phyloP scores from a whole-genome alignment of 2,113 vertebrate species.

The Syrrhaptes paradoxus region DNA sequence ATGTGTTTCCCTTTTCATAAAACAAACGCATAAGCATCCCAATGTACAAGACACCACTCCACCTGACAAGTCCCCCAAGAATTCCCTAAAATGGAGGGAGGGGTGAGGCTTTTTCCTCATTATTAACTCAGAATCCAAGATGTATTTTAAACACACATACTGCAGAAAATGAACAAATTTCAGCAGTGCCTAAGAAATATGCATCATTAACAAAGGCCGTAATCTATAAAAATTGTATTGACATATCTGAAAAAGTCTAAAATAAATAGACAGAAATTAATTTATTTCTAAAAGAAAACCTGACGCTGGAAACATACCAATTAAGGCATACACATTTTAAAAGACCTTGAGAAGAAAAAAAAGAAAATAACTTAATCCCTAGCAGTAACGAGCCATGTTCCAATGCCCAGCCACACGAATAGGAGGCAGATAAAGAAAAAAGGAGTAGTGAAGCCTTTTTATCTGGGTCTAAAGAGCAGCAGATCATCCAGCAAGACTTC shows the following conservation, averaged over 20 bases:
- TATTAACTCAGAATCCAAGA: not conserved
- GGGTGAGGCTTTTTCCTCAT: accelerated
- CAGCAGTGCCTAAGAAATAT: not conserved
- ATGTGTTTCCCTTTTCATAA: not conserved
- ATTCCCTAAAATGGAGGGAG: not conserved
- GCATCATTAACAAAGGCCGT: not conserved
- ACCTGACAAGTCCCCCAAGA: not conserved
- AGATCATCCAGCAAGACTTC: not conserved
- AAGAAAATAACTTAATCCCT: not conserved
- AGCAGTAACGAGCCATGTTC: not conserved
- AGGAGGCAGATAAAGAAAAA: not conserved
- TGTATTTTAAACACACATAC: not conserved
- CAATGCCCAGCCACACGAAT: not conserved
- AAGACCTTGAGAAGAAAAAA: not conserved
- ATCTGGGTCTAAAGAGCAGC: not conserved
- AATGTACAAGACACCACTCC: not conserved
- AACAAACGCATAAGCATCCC: not conserved
- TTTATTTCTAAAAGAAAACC: not conserved
- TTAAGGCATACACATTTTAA: not conserved
- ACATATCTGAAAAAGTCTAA: not conserved
- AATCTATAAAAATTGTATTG: not conserved
- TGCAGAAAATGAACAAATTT: not conserved
- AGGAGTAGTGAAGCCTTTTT: not conserved
- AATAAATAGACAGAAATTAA: not conserved
- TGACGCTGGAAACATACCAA: not conserved